These are phyloP conservation scores for Verasper variegatus DNA, from an alignment of 2,113 vertebrate species.

Conservation along the genomic window DNA sequence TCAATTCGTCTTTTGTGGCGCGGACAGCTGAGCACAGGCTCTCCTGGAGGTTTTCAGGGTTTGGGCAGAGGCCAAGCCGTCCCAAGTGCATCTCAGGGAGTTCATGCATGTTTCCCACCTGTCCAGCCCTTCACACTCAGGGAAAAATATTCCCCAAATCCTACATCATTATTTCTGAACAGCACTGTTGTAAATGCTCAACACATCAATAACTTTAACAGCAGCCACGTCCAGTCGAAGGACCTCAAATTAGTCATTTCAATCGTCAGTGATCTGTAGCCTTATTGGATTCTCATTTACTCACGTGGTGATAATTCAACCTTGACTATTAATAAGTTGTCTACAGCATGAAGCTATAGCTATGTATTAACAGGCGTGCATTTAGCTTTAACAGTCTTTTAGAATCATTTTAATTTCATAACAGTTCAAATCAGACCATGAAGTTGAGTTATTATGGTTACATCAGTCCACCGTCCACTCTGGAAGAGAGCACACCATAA, in stretches of 20 bases:
- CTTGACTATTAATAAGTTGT: conserved; percentile 56
- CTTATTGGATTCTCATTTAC: conserved; percentile 32
- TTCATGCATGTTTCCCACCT: conserved; percentile 25
- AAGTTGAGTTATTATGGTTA: not conserved
- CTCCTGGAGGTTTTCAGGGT: conserved; percentile 22
- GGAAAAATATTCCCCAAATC: conserved; percentile 14
- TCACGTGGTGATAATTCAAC: conserved; percentile 61
- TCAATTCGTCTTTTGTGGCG: conserved; percentile 45
- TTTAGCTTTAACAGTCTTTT: not conserved
- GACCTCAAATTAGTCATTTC: conserved; percentile 49
- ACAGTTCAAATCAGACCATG: not conserved
- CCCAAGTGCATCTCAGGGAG: conserved; percentile 29
- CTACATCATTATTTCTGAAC: conserved; percentile 8
- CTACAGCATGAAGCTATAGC: conserved; percentile 40
- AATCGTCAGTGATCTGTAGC: conserved; percentile 20
- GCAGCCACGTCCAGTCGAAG: conserved; percentile 4
- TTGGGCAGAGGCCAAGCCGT: conserved; percentile 50
- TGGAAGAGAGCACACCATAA: not conserved
- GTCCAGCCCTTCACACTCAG: conserved; percentile 8
- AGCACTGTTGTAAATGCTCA: conserved; percentile 6
- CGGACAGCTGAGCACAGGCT: conserved; percentile 43
- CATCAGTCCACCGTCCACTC: not conserved
- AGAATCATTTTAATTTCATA: conserved; percentile 1
- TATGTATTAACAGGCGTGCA: not conserved
- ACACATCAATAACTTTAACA: conserved; percentile 31